phyloP scores from a whole-genome alignment of 2,113 vertebrate genomes.

The Hemiscyllium ocellatum region DNA sequence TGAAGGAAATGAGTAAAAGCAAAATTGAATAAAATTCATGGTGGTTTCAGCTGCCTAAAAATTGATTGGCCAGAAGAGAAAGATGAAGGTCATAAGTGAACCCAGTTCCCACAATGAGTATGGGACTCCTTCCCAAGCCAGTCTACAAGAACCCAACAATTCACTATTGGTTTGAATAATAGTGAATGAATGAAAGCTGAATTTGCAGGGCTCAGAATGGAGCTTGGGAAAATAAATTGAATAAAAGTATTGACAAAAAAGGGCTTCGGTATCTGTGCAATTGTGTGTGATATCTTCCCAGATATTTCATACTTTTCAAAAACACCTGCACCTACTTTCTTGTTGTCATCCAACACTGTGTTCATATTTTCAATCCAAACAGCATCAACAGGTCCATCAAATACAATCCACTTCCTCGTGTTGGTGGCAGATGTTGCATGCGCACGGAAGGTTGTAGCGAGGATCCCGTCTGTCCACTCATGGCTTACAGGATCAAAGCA shows the following conservation, averaged over 20 bases:
- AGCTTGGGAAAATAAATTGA: not conserved
- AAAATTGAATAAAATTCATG: not conserved
- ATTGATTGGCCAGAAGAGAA: not conserved
- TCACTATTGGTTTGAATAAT: too few relatives aligned
- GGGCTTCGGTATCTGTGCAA: not conserved
- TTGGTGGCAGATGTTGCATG: constrained; percentile 70
- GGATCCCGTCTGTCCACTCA: constrained; percentile 81
- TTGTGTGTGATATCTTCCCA: not conserved
- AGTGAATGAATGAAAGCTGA: not conserved
- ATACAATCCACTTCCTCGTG: constrained; percentile 81
- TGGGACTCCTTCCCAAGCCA: too few relatives aligned
- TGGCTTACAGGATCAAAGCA: constrained; percentile 81
- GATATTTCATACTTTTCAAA: not conserved
- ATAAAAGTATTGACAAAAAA: not conserved
- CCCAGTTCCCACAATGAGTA: too few relatives aligned
- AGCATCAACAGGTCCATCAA: constrained; percentile 90
- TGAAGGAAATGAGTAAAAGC: too few relatives aligned
- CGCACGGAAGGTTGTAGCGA: constrained; percentile 74
- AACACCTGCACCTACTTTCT: constrained; percentile 65
- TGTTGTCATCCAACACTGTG: constrained; percentile 89
- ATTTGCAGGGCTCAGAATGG: not conserved
- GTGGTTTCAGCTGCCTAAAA: not conserved
- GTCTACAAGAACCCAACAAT: too few relatives aligned
- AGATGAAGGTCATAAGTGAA: not conserved
- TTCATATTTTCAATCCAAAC: constrained; percentile 98